phyloP scores from a whole-genome alignment of 2,888 invertebrate species.

The Chydorus sphaericus region DNA sequence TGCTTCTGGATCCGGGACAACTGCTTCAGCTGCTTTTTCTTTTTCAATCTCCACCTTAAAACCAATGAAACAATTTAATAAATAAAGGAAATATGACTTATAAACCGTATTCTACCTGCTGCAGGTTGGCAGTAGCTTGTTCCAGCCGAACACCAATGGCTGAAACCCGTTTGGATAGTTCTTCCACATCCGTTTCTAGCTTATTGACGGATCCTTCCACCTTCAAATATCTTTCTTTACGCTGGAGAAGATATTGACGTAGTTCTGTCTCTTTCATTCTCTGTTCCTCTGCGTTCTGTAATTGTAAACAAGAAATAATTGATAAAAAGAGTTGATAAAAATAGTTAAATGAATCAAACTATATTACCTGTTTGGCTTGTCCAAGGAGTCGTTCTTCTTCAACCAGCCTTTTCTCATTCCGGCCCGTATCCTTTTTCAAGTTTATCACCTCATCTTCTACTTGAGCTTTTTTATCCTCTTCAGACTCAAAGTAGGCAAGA shows the following conservation, averaged over 20 bases:
- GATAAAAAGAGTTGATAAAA: not conserved
- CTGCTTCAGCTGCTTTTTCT: not conserved
- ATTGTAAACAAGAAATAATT: no score
- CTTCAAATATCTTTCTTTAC: not conserved
- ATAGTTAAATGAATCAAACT: not conserved
- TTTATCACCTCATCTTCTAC: not conserved
- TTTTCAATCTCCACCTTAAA: not conserved
- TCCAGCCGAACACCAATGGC: not conserved
- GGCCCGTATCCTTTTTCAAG: not conserved
- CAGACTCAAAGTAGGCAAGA: conserved; percentile 1
- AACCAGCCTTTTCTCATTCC: not conserved
- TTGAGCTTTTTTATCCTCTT: not conserved
- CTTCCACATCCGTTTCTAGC: not conserved
- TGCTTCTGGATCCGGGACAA: not conserved
- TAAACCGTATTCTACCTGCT: not conserved
- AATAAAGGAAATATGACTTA: not conserved
- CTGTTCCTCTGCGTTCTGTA: not conserved
- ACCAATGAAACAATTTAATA: no score
- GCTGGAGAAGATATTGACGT: not conserved
- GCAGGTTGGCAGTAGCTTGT: not conserved
- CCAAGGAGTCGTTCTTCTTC: not conserved
- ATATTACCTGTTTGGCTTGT: not conserved
- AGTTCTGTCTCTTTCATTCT: not conserved
- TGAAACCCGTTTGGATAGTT: not conserved
- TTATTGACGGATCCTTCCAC: not conserved